Percentiles rank a stretch among this genome's conserved stretches.
Conservation (phyloP, 1,140 invertebrate genomes). For the Brachionus koreanus region DNA sequence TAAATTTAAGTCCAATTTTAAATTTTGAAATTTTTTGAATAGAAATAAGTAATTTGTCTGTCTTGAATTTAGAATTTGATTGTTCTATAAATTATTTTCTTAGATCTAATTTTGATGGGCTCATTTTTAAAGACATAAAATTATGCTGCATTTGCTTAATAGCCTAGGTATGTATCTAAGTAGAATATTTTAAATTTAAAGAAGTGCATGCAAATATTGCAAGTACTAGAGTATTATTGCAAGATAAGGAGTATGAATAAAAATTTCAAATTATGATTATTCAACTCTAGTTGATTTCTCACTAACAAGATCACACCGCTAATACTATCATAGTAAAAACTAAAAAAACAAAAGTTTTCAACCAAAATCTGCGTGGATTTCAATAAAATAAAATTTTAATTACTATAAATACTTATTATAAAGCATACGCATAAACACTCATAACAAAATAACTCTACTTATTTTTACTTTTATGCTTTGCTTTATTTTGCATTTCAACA, state of each 20-base stretch:
- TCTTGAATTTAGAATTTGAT: too few species aligned
- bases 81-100: not conserved
- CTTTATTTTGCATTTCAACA: constrained; percentile 2
- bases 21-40: not conserved
- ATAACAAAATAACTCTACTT: constrained; percentile 2
- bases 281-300: not conserved
- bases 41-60: too few species aligned
- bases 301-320: not conserved
- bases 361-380: constrained; percentile 14
- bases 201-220: not conserved
- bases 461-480: not conserved
- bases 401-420: not conserved
- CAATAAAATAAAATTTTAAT: not conserved
- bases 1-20: too few species aligned
- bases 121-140: not conserved
- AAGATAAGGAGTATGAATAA: not conserved
- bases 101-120: not conserved
- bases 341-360: not conserved
- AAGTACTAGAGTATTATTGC: not conserved
- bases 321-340: not conserved
- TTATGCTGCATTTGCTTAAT: not conserved
- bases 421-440: not conserved
- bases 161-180: not conserved
- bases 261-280: constrained; percentile 36
- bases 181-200: not conserved